phyloP scores from a whole-genome alignment of 2,888 invertebrate genomes.

The Aleiodes alternator region DNA sequence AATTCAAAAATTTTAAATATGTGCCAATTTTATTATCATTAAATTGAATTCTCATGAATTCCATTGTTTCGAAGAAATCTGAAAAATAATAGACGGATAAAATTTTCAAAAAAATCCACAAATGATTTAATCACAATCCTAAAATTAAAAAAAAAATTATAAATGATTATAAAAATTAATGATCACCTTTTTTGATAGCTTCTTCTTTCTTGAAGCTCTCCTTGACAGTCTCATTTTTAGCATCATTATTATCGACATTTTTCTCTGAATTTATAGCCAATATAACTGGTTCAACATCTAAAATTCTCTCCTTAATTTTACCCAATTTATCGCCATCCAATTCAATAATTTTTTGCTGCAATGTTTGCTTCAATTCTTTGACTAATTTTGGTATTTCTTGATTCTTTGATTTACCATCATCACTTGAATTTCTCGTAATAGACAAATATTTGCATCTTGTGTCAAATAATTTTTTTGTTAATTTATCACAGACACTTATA shows the following conservation, averaged over 20 bases:
- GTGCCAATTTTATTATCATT: too few relatives aligned
- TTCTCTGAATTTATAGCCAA: conserved; percentile 39
- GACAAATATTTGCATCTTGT: conserved; percentile 55
- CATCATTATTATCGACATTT: conserved; percentile 45
- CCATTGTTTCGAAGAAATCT: neutral
- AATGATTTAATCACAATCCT: conserved; percentile 41
- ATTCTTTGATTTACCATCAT: conserved; percentile 51
- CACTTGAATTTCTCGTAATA: conserved; percentile 55
- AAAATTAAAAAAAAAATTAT: conserved; percentile 41
- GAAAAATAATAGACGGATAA: neutral
- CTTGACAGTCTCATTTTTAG: conserved; percentile 46
- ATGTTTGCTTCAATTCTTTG: conserved; percentile 47
- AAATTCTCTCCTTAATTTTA: conserved; percentile 67
- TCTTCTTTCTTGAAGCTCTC: conserved; percentile 41
- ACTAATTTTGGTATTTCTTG: conserved; percentile 44
- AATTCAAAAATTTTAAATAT: too few relatives aligned
- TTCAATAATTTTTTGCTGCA: conserved; percentile 63
- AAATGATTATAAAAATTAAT: neutral
- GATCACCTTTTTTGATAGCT: conserved; percentile 46
- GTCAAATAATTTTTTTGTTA: conserved; percentile 54
- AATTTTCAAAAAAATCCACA: neutral
- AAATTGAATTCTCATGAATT: neutral
- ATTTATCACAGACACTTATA: conserved; percentile 57
- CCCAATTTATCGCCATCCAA: conserved; percentile 65
- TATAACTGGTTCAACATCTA: conserved; percentile 57